Conservation (phyloP, 1,140 invertebrate species). For the Panagrolaimus sp. region DNA sequence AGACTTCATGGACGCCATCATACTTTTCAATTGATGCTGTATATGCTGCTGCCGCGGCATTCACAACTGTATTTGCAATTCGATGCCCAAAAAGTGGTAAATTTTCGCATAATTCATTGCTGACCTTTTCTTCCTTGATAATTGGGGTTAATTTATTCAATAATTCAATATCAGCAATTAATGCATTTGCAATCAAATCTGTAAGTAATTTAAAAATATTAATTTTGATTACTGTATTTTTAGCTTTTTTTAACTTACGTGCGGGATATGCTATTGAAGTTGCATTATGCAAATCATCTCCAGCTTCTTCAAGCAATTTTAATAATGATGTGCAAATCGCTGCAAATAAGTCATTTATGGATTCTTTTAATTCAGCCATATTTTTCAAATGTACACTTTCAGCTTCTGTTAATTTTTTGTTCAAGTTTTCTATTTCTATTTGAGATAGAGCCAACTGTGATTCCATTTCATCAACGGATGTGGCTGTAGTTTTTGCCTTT, state of each 20-base stretch:
- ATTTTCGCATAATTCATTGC: not conserved
- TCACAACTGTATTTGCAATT: slow-evolving; percentile 13
- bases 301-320: slow-evolving; percentile 59
- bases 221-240: too few relatives aligned
- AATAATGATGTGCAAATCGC: slow-evolving; percentile 58
- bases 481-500: slow-evolving; percentile 26
- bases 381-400: slow-evolving; percentile 20
- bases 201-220: not conserved
- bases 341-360: not conserved
- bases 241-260: slow-evolving; percentile 27
- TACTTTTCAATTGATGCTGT: slow-evolving; percentile 3
- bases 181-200: slow-evolving; percentile 13
- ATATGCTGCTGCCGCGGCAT: slow-evolving; percentile 9
- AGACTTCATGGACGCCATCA: slow-evolving; percentile 7
- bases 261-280: slow-evolving; percentile 50
- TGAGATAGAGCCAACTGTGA: slow-evolving; percentile 57
- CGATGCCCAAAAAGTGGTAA: slow-evolving; percentile 9
- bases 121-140: not conserved
- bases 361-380: not conserved
- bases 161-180: not conserved
- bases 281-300: slow-evolving; percentile 58
- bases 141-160: not conserved
- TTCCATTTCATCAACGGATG: slow-evolving; percentile 36
- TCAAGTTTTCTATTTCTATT: slow-evolving; percentile 65
- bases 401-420: slow-evolving; percentile 64